Evolutionary conservation across 2,113 vertebrate genomes (phyloP), one percentile per base, ranked within the genome.

Genomic region (Paraplagusia blochii): DNA sequence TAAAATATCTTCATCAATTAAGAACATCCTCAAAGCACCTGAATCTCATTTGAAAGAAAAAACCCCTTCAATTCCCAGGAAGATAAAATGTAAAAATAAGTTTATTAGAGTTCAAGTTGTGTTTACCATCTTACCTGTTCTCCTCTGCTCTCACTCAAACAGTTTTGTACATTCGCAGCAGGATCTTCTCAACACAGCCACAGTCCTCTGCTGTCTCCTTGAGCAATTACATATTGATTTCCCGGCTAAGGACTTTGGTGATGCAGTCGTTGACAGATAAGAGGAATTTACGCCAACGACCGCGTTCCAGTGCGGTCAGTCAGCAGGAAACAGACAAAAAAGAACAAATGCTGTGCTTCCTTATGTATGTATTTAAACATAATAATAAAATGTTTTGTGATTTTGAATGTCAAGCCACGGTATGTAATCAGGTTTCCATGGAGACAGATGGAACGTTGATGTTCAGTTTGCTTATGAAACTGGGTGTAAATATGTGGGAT

Each of bases 201-300:
- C 33, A 47, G 49, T 61, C 50, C 35, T 54, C 48, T 58, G 46
- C 59, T 61, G 46, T 65, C 64, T 43, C 63, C 54, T 67, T 64
- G 53, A 64, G 60, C 58, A 58, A 65, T 72, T 62, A 56, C 1
- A 60, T 79, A 72, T 69, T 49, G 57, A 81, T 71, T 79, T 66
- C 40, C 40, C 43, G 19, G 42, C 44, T 44, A 48, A 69, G 66
- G 55, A 72, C 64, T 42, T 66, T 22, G 47, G 50, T 48, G 58
- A 53, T 57, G 7, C 42, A 52, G 34, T 19, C 62, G 49, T 45
- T 74, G 75, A 69, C 48, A 40, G 68, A 62, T 60, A 45, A 51
- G 33, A 52, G 40, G 62, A 3, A 4, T 50, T 65, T 57, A 48
- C 36, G 56, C 33, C 22, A 50, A 64, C 55, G 18, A 54, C 46